Evolutionary conservation across 2,888 invertebrate genomes (phyloP).

Genomic region (Spisula subtruncata): DNA sequence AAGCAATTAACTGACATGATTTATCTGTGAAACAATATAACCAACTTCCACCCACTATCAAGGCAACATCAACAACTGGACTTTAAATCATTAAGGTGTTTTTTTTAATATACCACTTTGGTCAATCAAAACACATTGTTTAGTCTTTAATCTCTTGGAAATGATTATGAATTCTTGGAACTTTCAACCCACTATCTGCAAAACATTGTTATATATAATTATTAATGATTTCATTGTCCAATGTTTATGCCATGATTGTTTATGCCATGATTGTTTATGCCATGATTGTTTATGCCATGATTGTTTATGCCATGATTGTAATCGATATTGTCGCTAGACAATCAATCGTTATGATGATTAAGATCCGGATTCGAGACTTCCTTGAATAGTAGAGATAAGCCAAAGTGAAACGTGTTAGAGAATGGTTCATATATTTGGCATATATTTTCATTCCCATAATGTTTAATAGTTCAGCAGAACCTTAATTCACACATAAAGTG

Average conservation of each 20-base stretch:
- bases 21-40: too few relatives aligned
- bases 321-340: not conserved
- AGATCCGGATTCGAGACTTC: not conserved
- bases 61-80: not conserved
- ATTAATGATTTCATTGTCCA: not conserved
- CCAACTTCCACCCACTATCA: not conserved
- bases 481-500: too few relatives aligned
- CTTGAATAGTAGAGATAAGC: not conserved
- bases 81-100: too few relatives aligned
- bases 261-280: too few relatives aligned
- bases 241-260: too few relatives aligned
- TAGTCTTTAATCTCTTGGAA: not conserved
- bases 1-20: too few relatives aligned
- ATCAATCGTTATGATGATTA: not conserved
- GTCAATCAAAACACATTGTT: not conserved
- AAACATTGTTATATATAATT: not conserved
- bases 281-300: too few relatives aligned
- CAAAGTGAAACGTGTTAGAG: too few relatives aligned
- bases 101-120: not conserved
- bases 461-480: too few relatives aligned
- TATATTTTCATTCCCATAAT: too few relatives aligned
- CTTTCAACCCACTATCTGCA: not conserved
- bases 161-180: not conserved
- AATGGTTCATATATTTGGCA: too few relatives aligned
- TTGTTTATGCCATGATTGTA: not conserved